Evolutionary conservation across 2,888 invertebrate genomes (phyloP), one percentile per base, ranked within the genome.

Genomic region (Mamestra brassicae): DNA sequence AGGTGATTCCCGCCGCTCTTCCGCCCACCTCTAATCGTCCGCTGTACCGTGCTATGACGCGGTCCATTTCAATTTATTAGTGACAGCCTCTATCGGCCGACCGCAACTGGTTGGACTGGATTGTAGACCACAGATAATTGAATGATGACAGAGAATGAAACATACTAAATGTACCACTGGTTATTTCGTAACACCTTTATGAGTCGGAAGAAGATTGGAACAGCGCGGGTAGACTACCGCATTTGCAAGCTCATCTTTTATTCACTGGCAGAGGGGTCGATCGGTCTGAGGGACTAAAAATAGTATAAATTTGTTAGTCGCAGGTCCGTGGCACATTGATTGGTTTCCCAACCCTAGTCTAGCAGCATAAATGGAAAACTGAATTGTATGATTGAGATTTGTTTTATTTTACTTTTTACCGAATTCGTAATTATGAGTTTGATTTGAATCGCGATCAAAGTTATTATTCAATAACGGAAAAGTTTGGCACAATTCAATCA

Each of bases 241-340:
- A 89, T 92, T 91, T 90, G 89, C 89, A 88, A 88, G 63, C 87
- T 90, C 88, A 92, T 93, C 85, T 91, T 90, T 92, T 92, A 93
- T 93, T 93, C 90, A 92, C 89, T 66, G 80, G 67, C 70, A 70
- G 74, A 78, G 74, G 86, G 88, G 84, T 89, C 85, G 87, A 86
- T 86, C 85, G 85, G 80, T 82, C 81, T 69, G 75, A 82, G 83
- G 83, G 66, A 61, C 76, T 90, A 90, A 87, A 90, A 91, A 90
- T 90, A 91, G 88, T 63, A 83, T 75, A 73, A 73, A 83, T 89
- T 89, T 90, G 89, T 90, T 85, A 85, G 86, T 85, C 85, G 82
- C 83, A 71, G 78, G 80, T 83, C 85, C 85, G 80, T 78, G 73
- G 73, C 74, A 73, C 83, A 80, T 80, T 74, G 83, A 81, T 87